Percentiles rank a stretch among this genome's conserved stretches.
phyloP scores from a whole-genome alignment of 1,140 invertebrate species.

The Drosophila nannoptera region DNA sequence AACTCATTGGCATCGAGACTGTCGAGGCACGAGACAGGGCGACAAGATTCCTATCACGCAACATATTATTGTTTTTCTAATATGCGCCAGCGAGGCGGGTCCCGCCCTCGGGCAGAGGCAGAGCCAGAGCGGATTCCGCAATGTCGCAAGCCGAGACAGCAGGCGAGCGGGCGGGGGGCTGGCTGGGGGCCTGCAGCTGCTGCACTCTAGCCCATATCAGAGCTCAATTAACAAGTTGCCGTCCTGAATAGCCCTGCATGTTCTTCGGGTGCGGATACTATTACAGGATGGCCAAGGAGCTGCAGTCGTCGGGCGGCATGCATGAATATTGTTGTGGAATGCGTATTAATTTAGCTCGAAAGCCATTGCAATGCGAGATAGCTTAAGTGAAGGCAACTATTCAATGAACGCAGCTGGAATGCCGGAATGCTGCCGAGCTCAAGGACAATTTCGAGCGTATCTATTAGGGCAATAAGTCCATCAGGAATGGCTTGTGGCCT shows the following conservation, averaged over 20 bases:
- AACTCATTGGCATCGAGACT: constrained; percentile 9
- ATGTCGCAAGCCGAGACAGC: too few relatives aligned
- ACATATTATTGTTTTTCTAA: constrained; percentile 46
- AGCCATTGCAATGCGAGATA: not conserved
- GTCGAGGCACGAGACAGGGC: constrained; percentile 25
- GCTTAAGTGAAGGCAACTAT: not conserved
- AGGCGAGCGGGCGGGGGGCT: too few relatives aligned
- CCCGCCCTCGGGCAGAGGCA: not conserved
- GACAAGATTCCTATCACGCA: constrained; percentile 44
- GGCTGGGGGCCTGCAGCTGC: not conserved
- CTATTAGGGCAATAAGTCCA: constrained; percentile 11
- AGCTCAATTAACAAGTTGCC: constrained; percentile 6
- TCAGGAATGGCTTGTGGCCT: constrained; percentile 9
- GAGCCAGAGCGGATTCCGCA: too few relatives aligned
- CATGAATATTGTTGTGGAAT: not conserved
- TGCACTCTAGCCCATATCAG: not conserved
- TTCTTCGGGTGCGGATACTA: not conserved
- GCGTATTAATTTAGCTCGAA: not conserved
- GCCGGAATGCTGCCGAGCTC: not conserved
- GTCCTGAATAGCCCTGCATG: not conserved
- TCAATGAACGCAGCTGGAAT: constrained; percentile 9
- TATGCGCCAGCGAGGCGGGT: constrained; percentile 4
- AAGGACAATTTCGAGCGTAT: not conserved
- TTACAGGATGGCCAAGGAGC: not conserved
- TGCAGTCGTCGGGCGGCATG: not conserved